Evolutionary conservation across 2,113 vertebrate species (phyloP).

Genomic region (Emberiza fucata): DNA sequence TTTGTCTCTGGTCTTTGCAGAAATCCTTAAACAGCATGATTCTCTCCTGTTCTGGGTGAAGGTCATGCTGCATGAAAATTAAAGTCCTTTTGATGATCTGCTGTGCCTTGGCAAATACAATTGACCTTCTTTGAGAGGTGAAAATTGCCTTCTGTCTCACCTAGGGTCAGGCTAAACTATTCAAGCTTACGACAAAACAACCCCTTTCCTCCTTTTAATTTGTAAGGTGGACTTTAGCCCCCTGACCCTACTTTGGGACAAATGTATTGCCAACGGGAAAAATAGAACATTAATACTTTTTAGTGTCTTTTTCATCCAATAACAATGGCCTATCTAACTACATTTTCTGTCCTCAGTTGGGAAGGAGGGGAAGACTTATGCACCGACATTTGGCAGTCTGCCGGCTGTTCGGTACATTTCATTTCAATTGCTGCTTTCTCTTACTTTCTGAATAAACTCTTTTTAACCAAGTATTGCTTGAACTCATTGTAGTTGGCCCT

Average conservation of each 20-base stretch:
- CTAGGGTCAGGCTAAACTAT: background rate
- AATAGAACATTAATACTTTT: background rate
- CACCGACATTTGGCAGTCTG: background rate
- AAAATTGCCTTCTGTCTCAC: constrained; percentile 14
- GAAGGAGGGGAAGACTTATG: background rate
- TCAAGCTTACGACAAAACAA: background rate
- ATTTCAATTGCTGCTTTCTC: constrained; percentile 5
- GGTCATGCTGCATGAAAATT: background rate
- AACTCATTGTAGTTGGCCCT: background rate
- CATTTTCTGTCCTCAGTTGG: background rate
- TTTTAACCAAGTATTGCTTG: constrained; percentile 25
- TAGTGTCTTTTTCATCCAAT: background rate
- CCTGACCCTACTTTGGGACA: background rate
- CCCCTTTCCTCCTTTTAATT: background rate
- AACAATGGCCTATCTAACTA: background rate
- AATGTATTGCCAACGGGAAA: background rate
- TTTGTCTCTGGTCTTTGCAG: background rate
- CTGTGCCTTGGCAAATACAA: background rate
- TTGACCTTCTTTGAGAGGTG: background rate
- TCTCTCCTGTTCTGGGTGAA: background rate
- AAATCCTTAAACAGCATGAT: background rate
- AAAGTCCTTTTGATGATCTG: background rate
- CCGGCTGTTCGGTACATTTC: background rate
- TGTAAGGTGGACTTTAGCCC: background rate
- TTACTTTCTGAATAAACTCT: constrained; percentile 34